Conservation (phyloP, 1,140 invertebrate genomes). For the Phthorimaea operculella region DNA sequence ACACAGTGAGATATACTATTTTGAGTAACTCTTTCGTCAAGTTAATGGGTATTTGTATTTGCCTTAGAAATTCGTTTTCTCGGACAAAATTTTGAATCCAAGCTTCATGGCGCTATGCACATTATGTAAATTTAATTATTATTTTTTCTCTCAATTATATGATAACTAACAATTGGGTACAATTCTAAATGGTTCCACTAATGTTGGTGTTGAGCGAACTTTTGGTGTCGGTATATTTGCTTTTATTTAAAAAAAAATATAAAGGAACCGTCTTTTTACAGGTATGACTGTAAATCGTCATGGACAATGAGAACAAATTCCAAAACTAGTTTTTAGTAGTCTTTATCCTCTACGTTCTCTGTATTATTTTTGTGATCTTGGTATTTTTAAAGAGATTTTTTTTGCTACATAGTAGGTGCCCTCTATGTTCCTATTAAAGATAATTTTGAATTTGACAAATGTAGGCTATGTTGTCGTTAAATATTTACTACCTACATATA, state of each 20-base stretch:
- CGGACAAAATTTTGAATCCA: constrained; percentile 11
- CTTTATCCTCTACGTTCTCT: constrained; percentile 24
- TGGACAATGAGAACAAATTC: constrained; percentile 42
- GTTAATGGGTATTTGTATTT: too few species aligned
- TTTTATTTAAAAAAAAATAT: constrained; percentile 12
- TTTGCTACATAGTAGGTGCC: constrained; percentile 25
- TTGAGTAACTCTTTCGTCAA: too few species aligned
- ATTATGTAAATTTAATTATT: constrained; percentile 19
- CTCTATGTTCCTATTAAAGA: constrained; percentile 45
- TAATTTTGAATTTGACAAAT: constrained; percentile 12
- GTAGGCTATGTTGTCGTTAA: constrained; percentile 11
- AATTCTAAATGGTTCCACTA: constrained; percentile 15
- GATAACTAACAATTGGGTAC: constrained; percentile 21
- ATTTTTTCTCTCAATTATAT: constrained; percentile 9
- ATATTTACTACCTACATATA: constrained; percentile 5
- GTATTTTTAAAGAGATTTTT: constrained; percentile 35
- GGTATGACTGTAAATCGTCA: constrained; percentile 54
- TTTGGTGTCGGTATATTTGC: constrained; percentile 29
- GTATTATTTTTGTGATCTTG: constrained; percentile 40
- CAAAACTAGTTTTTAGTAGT: constrained; percentile 27
- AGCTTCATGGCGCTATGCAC: constrained; percentile 17
- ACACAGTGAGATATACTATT: too few species aligned
- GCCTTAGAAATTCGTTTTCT: constrained; percentile 13
- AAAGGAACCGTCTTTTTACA: constrained; percentile 44
- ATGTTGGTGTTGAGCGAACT: constrained; percentile 17